Evolutionary conservation across 2,113 vertebrate genomes (phyloP).

Genomic region (Oxygymnocypris stewartii): DNA sequence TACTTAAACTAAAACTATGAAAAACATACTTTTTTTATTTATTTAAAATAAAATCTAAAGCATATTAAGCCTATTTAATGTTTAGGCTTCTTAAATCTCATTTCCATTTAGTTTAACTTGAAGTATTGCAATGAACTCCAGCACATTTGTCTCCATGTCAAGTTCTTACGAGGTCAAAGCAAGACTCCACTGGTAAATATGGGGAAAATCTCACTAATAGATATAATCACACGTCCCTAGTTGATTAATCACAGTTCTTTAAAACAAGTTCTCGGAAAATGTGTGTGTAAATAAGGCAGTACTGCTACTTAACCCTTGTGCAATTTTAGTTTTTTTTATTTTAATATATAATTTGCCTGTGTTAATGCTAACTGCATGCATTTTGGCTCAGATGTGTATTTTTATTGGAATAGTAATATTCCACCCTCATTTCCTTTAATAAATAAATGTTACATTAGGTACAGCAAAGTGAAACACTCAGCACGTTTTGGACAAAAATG

Average conservation of each 20-base stretch:
- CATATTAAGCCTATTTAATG: background rate
- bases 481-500: no score
- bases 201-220: background rate
- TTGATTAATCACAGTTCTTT: background rate
- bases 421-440: no score
- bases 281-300: background rate
- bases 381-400: no score
- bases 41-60: background rate
- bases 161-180: background rate
- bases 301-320: background rate
- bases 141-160: background rate
- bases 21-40: background rate
- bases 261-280: background rate
- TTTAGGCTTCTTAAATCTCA: background rate
- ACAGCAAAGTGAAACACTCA: no score
- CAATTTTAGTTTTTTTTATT: no score
- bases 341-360: no score
- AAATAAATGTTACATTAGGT: no score
- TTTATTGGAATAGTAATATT: no score
- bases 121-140: background rate
- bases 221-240: background rate
- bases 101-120: background rate
- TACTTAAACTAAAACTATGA: background rate
- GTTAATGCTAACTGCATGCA: no score
- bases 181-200: background rate